Evolutionary conservation across 1,140 invertebrate genomes (phyloP).

Genomic region (Diabrotica virgifera): DNA sequence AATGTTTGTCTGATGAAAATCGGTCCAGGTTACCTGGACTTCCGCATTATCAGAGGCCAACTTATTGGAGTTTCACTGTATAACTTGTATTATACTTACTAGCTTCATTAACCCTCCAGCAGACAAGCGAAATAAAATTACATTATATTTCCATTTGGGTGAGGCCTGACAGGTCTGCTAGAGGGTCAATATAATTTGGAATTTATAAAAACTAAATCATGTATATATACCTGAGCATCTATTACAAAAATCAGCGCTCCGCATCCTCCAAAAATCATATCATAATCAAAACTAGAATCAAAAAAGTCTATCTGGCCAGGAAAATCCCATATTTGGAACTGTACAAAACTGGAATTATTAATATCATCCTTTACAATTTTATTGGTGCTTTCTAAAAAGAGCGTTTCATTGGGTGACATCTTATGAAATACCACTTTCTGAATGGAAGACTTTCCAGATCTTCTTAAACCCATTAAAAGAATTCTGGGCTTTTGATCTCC

Average conservation of each 20-base stretch:
- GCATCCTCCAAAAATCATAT: constrained; percentile 92
- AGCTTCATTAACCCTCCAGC: too few relatives aligned
- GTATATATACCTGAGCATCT: constrained; percentile 81
- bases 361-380: constrained; percentile 98
- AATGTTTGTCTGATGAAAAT: too few relatives aligned
- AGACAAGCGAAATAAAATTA: too few relatives aligned
- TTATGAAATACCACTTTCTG: constrained; percentile 99
- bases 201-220: too few relatives aligned
- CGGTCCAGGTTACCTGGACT: too few relatives aligned
- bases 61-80: too few relatives aligned
- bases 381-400: constrained; percentile 98
- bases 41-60: too few relatives aligned
- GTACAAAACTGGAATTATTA: constrained; percentile 96
- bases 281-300: constrained; percentile 92
- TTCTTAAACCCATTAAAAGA: constrained; percentile 90
- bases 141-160: too few relatives aligned
- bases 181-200: too few relatives aligned
- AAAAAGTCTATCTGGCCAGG: constrained; percentile 98
- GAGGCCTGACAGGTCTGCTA: too few relatives aligned
- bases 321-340: constrained; percentile 99
- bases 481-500: constrained; percentile 87
- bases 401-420: constrained; percentile 99
- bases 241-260: constrained; percentile 98
- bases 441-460: constrained; percentile 99
- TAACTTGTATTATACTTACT: too few relatives aligned